A percentile compares a stretch with the other conserved stretches of the same genome.
Conservation (phyloP, 2,888 invertebrate species). For the Lasioglossum marginatum region DNA sequence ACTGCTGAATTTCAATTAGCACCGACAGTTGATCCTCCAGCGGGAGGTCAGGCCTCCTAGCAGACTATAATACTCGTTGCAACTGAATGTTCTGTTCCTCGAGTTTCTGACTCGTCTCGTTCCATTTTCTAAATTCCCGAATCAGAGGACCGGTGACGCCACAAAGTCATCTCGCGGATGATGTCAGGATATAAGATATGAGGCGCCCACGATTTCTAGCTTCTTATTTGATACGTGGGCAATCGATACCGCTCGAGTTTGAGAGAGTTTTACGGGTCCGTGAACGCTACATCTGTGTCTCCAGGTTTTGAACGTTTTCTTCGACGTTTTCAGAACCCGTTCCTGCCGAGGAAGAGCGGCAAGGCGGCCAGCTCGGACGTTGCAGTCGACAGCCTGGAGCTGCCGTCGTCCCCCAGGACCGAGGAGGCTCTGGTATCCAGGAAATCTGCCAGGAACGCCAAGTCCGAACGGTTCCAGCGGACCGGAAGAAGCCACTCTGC, state of each 20-base stretch:
- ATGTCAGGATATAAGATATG: background rate
- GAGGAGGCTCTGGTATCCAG: slow-evolving; percentile 17
- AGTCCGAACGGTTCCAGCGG: slow-evolving; percentile 86
- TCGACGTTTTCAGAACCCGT: slow-evolving; percentile 86
- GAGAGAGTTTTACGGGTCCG: slow-evolving; percentile 55
- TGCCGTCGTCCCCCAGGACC: slow-evolving; percentile 52
- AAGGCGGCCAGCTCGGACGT: slow-evolving; percentile 78
- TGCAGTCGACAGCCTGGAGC: slow-evolving; percentile 59
- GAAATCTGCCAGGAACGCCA: slow-evolving; percentile 45
- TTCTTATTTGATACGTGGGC: slow-evolving; percentile 63
- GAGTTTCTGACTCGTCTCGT: background rate
- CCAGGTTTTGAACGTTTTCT: background rate
- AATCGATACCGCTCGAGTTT: slow-evolving; percentile 71
- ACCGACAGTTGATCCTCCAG: slow-evolving; percentile 19
- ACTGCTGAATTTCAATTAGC: slow-evolving; percentile 35
- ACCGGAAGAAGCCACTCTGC: slow-evolving; percentile 91
- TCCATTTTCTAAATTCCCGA: background rate
- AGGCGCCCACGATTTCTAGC: slow-evolving; percentile 43
- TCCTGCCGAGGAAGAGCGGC: slow-evolving; percentile 80
- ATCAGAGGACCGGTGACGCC: background rate
- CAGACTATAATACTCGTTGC: too few relatives aligned
- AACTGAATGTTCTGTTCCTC: too few relatives aligned
- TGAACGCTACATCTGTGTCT: slow-evolving; percentile 44
- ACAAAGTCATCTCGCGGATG: background rate
- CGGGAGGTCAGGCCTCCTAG: slow-evolving; percentile 24